Evolutionary conservation across 2,888 invertebrate species (phyloP).

Genomic region (Stenichneumon culpator): DNA sequence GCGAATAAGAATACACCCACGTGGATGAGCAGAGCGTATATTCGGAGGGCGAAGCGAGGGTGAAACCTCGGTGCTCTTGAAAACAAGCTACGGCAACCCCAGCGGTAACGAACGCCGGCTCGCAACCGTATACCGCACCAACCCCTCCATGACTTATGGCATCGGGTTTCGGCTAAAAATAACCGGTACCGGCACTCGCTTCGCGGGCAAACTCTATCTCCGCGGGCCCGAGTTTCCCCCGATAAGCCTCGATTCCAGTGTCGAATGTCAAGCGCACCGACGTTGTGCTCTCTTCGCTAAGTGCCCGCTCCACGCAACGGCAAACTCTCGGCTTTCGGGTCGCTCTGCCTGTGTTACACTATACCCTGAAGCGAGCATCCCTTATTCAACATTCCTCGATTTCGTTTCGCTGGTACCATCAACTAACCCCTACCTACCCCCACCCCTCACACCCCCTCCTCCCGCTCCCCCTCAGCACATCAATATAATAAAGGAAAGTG

Average conservation of each 20-base stretch:
- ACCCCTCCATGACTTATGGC: conserved; percentile 75
- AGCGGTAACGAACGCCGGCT: conserved; percentile 63
- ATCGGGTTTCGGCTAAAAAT: conserved; percentile 75
- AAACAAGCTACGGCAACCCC: conserved; percentile 67
- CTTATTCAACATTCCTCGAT: conserved; percentile 23
- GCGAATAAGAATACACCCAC: conserved; percentile 53
- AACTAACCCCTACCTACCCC: background rate
- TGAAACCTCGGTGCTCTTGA: conserved; percentile 62
- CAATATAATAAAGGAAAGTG: conserved; percentile 61
- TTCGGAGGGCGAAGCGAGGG: conserved; percentile 46
- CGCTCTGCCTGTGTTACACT: background rate
- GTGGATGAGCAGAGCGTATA: background rate
- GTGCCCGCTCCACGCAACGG: conserved; percentile 58
- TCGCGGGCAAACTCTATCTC: conserved; percentile 46
- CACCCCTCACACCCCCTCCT: no score
- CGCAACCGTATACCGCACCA: conserved; percentile 37
- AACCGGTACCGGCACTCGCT: conserved; percentile 50
- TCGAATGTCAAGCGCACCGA: conserved; percentile 71
- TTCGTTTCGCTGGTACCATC: conserved; percentile 4
- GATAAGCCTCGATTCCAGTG: conserved; percentile 71
- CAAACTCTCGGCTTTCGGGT: conserved; percentile 43
- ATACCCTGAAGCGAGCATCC: background rate
- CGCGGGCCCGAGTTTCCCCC: conserved; percentile 62
- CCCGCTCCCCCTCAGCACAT: conserved; percentile 12
- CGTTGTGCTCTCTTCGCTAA: conserved; percentile 65